Percentiles rank a stretch among this genome's conserved stretches.
phyloP scores from a whole-genome alignment of 2,888 invertebrate species.

The Imbricaverruca yamaguchii region DNA sequence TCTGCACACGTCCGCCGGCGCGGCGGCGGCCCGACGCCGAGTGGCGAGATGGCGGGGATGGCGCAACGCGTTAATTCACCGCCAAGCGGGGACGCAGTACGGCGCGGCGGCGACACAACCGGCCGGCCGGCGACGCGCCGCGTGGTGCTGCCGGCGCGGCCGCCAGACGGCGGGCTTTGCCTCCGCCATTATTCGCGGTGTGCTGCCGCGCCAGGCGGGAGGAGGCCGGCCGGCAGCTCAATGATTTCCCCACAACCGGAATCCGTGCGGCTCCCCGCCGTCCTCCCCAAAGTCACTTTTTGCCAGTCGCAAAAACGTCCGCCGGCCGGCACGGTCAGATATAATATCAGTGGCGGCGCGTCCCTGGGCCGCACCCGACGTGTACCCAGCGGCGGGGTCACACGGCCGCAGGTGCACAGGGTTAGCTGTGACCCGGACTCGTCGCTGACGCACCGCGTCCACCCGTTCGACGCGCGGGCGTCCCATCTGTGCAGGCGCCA shows the following conservation, averaged over 20 bases:
- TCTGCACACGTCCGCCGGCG: too few relatives aligned
- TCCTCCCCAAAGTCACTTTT: constrained; percentile 20
- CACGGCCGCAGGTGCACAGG: too few relatives aligned
- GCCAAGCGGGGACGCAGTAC: background rate
- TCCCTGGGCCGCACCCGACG: too few relatives aligned
- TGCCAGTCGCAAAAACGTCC: background rate
- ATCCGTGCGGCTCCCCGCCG: background rate
- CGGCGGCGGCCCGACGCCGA: too few relatives aligned
- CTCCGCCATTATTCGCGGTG: background rate
- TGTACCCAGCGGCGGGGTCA: too few relatives aligned
- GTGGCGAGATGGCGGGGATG: background rate
- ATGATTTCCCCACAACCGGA: constrained; percentile 21
- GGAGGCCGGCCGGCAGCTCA: background rate
- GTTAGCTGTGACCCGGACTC: too few relatives aligned
- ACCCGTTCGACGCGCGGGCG: background rate
- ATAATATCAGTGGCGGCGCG: background rate
- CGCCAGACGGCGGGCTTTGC: background rate
- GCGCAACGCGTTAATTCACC: background rate
- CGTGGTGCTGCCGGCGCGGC: background rate
- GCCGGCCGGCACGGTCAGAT: background rate
- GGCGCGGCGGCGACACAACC: background rate
- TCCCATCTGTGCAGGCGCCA: background rate
- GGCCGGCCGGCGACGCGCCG: background rate
- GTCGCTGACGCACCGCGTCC: too few relatives aligned
- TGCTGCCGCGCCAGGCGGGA: too few relatives aligned